Percentiles rank a stretch among this genome's conserved stretches.
These are phyloP conservation scores for Elaphurus davidianus DNA, from an alignment of 2,113 vertebrate species.

Conservation along the genomic window DNA sequence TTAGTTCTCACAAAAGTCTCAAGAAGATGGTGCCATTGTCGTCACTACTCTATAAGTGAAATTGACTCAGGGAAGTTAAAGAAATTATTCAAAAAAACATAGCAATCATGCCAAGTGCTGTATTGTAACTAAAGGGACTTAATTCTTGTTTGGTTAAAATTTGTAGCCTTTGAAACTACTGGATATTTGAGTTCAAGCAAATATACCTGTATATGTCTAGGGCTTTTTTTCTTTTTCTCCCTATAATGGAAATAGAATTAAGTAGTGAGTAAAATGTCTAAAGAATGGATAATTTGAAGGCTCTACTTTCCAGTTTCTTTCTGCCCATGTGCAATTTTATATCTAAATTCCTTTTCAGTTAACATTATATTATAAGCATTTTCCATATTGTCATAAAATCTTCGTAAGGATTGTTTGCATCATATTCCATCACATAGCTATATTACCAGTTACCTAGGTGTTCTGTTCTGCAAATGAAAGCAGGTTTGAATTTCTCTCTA, in stretches of 20 bases:
- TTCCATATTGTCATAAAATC: not conserved
- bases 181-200: not conserved
- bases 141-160: not conserved
- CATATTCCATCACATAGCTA: not conserved
- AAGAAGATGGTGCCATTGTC: not conserved
- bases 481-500: not conserved
- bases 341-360: not conserved
- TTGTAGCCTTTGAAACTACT: slow-evolving; percentile 6
- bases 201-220: not conserved
- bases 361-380: not conserved
- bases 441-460: not conserved
- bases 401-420: not conserved
- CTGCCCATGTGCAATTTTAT: not conserved
- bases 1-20: not conserved
- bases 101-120: not conserved
- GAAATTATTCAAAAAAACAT: not conserved
- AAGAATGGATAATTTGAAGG: slow-evolving; percentile 1
- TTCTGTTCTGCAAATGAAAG: not conserved
- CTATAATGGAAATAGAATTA: not conserved
- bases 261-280: not conserved
- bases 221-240: not conserved
- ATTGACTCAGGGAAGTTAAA: not conserved
- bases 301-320: not conserved
- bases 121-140: not conserved
- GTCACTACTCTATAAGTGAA: not conserved